phyloP scores from a whole-genome alignment of 53 echinoderm and acorn worm genomes.

The Pentamera pediparva region DNA sequence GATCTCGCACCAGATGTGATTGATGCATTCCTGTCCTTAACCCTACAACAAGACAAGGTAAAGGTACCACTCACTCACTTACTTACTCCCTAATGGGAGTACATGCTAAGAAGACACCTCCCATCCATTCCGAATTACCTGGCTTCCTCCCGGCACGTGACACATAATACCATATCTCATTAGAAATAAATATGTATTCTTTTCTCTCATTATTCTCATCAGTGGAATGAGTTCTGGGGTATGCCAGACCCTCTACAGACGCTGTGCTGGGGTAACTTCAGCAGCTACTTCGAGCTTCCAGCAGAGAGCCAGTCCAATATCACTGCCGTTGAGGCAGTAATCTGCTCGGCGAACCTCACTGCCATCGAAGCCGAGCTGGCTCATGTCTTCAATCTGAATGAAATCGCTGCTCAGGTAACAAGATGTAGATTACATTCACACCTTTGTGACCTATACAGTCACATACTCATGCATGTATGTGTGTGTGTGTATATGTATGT shows the following conservation, averaged over 20 bases:
- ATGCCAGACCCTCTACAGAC: conserved; percentile 15
- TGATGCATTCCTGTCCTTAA: conserved; percentile 61
- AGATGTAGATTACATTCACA: too few relatives aligned
- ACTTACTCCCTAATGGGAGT: background rate
- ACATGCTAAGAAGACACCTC: too few relatives aligned
- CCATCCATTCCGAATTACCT: too few relatives aligned
- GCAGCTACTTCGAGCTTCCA: conserved; percentile 42
- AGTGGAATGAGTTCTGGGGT: conserved; percentile 15
- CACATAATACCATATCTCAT: too few relatives aligned
- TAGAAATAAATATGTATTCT: too few relatives aligned
- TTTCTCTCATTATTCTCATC: background rate
- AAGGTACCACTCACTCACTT: background rate
- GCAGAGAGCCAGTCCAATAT: conserved; percentile 36
- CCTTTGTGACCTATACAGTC: too few relatives aligned
- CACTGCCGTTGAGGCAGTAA: conserved; percentile 20
- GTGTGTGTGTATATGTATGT: too few relatives aligned
- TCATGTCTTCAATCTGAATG: background rate
- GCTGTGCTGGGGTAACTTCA: conserved; percentile 60
- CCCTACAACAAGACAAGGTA: conserved; percentile 48
- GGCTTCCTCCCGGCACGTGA: too few relatives aligned
- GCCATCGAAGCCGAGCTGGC: conserved; percentile 23
- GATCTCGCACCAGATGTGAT: conserved; percentile 64
- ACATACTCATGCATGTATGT: too few relatives aligned
- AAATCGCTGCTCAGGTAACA: background rate
- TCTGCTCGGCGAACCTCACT: conserved; percentile 40